These are phyloP conservation scores for Telmatochromis sp. DNA, from an alignment of 2,113 vertebrate species.

Conservation along the genomic window DNA sequence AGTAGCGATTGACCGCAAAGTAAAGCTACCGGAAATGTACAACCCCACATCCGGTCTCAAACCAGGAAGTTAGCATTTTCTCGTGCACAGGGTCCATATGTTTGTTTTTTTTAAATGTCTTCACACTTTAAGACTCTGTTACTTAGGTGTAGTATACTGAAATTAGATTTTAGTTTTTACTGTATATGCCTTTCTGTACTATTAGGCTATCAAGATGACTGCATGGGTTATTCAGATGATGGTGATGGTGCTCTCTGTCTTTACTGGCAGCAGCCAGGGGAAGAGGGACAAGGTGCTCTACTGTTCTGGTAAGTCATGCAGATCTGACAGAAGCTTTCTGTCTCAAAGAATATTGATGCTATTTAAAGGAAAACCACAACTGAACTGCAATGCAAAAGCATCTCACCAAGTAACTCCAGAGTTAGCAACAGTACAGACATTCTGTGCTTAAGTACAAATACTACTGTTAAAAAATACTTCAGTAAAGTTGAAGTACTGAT, in stretches of 20 bases:
- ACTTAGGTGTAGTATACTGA: not conserved
- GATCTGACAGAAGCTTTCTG: not conserved
- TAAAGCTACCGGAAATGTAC: too few relatives aligned
- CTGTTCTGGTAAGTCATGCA: slow-evolving; percentile 62
- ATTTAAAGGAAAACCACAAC: not conserved
- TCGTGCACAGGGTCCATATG: too few relatives aligned
- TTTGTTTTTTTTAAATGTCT: not conserved
- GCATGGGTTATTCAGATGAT: slow-evolving; percentile 33
- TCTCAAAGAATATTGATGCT: not conserved
- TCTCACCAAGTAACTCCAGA: not conserved
- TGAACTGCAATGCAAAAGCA: not conserved
- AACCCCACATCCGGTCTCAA: too few relatives aligned
- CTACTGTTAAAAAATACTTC: not conserved
- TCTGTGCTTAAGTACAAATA: not conserved
- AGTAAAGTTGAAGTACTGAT: not conserved
- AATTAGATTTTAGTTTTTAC: not conserved
- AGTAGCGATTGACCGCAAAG: too few relatives aligned
- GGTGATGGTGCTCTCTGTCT: slow-evolving; percentile 31
- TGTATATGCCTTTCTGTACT: not conserved
- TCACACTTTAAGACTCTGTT: not conserved
- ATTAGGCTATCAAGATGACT: slow-evolving; percentile 39
- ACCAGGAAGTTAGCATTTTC: too few relatives aligned
- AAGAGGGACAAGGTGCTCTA: slow-evolving; percentile 59
- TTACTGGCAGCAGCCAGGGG: slow-evolving; percentile 2
- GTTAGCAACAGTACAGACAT: fast-evolving